Evolutionary conservation across 2,888 invertebrate species (phyloP).

Genomic region (Cosmopolites sordidus): DNA sequence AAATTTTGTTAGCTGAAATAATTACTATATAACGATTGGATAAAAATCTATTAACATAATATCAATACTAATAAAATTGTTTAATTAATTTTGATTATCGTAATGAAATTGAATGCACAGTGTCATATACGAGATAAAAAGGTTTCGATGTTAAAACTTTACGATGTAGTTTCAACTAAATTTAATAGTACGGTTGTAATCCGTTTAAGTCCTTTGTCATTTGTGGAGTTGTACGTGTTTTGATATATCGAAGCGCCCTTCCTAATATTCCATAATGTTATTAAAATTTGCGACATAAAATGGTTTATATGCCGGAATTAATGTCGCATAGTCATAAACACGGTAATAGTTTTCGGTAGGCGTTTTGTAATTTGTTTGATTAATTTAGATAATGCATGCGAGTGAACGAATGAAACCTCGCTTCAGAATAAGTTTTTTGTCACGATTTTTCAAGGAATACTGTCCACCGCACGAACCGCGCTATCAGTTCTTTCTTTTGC

Average conservation of each 20-base stretch:
- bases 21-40: too few species aligned
- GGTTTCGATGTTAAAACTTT: conserved; percentile 27
- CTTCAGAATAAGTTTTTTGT: conserved; percentile 29
- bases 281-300: conserved; percentile 37
- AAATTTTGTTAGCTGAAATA: too few species aligned
- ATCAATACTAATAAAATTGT: conserved; percentile 16
- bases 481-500: background rate
- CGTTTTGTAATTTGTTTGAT: conserved; percentile 42
- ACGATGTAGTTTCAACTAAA: conserved; percentile 29
- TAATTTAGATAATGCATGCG: conserved; percentile 43
- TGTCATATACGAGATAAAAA: conserved; percentile 24
- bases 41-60: too few species aligned
- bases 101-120: conserved; percentile 20
- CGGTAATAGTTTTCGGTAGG: conserved; percentile 35
- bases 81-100: conserved; percentile 14
- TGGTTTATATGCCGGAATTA: conserved; percentile 41
- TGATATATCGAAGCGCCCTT: conserved; percentile 29
- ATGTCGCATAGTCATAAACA: conserved; percentile 39
- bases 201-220: conserved; percentile 34
- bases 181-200: conserved; percentile 33
- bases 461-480: background rate
- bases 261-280: conserved; percentile 32
- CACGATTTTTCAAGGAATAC: conserved; percentile 25
- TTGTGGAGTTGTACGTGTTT: conserved; percentile 30
- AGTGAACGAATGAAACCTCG: conserved; percentile 1